Evolutionary conservation across 1,140 invertebrate species (phyloP), one percentile per base, ranked within the genome.

Genomic region (Zaprionus gabonicus): DNA sequence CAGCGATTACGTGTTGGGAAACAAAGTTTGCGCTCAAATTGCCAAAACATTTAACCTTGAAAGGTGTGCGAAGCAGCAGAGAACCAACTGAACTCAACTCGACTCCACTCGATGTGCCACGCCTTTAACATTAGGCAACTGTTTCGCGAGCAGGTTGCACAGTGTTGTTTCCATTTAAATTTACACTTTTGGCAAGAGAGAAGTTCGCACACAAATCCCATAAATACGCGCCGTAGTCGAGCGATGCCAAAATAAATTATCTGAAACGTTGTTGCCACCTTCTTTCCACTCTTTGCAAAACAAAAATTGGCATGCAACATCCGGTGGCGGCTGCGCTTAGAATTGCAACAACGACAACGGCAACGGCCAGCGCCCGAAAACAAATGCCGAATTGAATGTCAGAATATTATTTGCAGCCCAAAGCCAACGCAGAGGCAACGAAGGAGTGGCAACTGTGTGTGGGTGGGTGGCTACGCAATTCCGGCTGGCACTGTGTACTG

Each of bases 311-410:
- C 85, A 88, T 91, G 81, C 85, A 91, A 88, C 85, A 88, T 88
- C 85, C 85, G 85, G 85, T 90, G 78, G 86, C 82, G 70, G 78
- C 75, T 81, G 59, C 85, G 85, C 85, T 90, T 90, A 88, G 84
- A 85, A 88, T 80, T 75, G 84, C 81, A 78, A 88, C 83, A 88
- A 71, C 58, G 59, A 65, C 74, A 68, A 65, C 10, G 38, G 13
- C 38, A 41, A 49, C 17, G 44, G 44, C 17, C 44, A 51, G 69
- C 51, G 62, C 70, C 74, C 62, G 69, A 90, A 77, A 88, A 85
- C 85, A 85, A 88, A 90, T 88, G 85, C 85, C 86, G 85, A 88
- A 82, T 90, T 80, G 86, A 90, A 88, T 90, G 85, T 90, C 86
- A 74, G 81, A 81, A 82, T 85, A 90, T 85, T 88, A 78, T 88